phyloP scores from a whole-genome alignment of 2,888 invertebrate genomes.

The Agrotis exclamationis region DNA sequence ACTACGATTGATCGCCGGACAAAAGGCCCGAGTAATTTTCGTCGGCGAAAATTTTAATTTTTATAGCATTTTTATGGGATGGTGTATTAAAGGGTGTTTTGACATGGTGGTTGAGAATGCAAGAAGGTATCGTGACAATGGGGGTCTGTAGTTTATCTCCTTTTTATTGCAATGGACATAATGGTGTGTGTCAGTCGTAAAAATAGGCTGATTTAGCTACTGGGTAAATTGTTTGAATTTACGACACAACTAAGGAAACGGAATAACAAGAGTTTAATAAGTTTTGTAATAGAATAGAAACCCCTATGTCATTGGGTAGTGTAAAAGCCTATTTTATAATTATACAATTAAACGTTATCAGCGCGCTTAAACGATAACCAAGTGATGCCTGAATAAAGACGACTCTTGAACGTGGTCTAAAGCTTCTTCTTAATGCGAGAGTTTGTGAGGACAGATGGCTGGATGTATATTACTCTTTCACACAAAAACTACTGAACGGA shows the following conservation, averaged over 20 bases:
- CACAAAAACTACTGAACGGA: no score
- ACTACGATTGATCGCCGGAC: conserved; percentile 46
- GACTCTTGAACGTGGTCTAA: no score
- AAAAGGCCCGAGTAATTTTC: conserved; percentile 48
- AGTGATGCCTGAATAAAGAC: no score
- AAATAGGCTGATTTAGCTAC: conserved; percentile 5
- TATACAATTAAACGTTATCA: no score
- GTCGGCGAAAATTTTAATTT: conserved; percentile 58
- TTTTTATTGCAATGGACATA: conserved; percentile 44
- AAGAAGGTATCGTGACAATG: conserved; percentile 24
- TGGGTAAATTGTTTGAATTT: conserved; percentile 4
- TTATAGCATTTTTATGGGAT: conserved; percentile 57
- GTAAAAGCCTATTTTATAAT: no score
- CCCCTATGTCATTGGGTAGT: no score
- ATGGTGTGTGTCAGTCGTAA: conserved; percentile 31
- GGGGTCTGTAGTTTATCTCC: conserved; percentile 27
- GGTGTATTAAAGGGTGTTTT: conserved; percentile 39
- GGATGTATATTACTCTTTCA: no score
- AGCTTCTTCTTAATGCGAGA: no score
- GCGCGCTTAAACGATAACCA: no score
- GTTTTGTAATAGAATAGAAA: background rate
- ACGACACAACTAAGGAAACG: conserved; percentile 3
- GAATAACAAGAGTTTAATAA: background rate
- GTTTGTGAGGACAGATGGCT: no score
- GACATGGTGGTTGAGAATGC: conserved; percentile 18